Conservation (phyloP, 2,113 vertebrate genomes). For the Jacana jacana region DNA sequence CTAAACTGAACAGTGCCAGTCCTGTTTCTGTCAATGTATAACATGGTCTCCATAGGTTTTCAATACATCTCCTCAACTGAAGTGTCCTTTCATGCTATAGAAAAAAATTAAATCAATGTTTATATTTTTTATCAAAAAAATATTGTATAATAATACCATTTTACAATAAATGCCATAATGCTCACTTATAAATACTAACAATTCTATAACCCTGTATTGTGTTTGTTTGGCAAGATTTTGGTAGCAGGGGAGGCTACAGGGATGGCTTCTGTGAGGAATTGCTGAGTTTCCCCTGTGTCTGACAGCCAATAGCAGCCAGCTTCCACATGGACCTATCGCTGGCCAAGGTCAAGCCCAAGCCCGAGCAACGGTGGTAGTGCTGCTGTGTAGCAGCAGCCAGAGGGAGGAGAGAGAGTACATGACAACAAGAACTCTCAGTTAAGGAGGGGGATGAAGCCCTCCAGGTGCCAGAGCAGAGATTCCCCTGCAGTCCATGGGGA, state of each 20-base stretch:
- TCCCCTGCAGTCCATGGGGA: rapidly evolving
- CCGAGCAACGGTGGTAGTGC: rapidly evolving
- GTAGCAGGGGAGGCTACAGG: rapidly evolving
- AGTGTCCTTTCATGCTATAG: neutral
- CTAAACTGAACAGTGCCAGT: neutral
- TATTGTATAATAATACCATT: neutral
- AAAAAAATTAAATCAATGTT: neutral
- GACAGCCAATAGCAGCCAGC: rapidly evolving
- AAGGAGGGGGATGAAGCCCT: neutral
- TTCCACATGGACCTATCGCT: rapidly evolving
- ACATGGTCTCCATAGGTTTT: neutral
- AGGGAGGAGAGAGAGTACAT: neutral
- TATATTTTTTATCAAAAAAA: neutral
- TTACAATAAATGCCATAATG: neutral
- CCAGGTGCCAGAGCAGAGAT: neutral
- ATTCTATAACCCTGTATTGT: neutral
- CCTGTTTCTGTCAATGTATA: neutral
- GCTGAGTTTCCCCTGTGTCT: rapidly evolving
- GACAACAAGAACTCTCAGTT: neutral
- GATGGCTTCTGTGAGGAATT: neutral
- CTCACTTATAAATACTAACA: neutral
- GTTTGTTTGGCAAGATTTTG: neutral
- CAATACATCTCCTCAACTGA: neutral
- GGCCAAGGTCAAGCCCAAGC: neutral
- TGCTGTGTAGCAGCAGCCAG: neutral